These are phyloP conservation scores for Spongilla lacustris DNA, from an alignment of 37 sponge, comb jelly and placozoan genomes.

Conservation along the genomic window DNA sequence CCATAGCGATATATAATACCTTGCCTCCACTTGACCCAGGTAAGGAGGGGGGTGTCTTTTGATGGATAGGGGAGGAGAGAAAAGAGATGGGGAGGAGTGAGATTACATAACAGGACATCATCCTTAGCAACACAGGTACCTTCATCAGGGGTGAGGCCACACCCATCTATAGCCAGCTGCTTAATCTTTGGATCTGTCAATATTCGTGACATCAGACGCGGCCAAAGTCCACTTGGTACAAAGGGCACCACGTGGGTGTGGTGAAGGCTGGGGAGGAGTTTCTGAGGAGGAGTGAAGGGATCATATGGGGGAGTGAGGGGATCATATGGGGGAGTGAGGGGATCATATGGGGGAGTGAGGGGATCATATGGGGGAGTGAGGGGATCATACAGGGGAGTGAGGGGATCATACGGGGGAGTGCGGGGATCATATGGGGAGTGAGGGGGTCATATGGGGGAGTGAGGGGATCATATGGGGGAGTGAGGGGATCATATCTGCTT, in stretches of 20 bases:
- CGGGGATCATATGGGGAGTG: not conserved
- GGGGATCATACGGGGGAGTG: not conserved
- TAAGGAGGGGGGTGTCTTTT: constrained; percentile 44
- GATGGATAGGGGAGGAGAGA: not conserved
- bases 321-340: not conserved
- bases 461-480: not conserved
- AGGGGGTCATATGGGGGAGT: not conserved
- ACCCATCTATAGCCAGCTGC: constrained; percentile 59
- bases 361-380: not conserved
- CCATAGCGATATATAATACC: constrained; percentile 80
- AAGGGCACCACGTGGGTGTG: constrained; percentile 67
- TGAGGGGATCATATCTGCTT: not conserved
- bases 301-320: not conserved
- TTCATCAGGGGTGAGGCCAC: constrained; percentile 47
- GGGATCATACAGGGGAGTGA: not conserved
- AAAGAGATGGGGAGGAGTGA: not conserved
- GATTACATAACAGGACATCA: not conserved
- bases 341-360: not conserved
- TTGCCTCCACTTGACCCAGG: constrained; percentile 74
- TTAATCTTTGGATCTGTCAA: constrained; percentile 63
- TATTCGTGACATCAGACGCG: constrained; percentile 81
- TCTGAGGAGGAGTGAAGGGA: too few species aligned
- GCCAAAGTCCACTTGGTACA: constrained; percentile 91
- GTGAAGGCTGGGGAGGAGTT: constrained; percentile 63
- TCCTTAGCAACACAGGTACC: constrained; percentile 8